Conservation (phyloP, 2,797 vertebrate species). For the Psittacula derbiana region DNA sequence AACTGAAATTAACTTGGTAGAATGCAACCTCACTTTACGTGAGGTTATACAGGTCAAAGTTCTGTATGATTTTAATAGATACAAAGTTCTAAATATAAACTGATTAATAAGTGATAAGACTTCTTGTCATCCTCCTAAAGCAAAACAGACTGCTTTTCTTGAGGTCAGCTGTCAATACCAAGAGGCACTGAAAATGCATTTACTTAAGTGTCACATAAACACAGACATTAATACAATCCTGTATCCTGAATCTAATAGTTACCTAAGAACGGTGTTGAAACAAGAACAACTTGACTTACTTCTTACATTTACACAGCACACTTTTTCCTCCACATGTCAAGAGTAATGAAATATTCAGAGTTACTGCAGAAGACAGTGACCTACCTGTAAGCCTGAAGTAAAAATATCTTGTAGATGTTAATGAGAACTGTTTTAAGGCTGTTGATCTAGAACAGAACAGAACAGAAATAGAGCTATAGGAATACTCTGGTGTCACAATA, state of each 20-base stretch:
- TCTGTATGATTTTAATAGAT: background rate
- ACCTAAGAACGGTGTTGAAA: background rate
- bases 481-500: background rate
- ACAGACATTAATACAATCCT: background rate
- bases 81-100: conserved; percentile 31
- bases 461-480: background rate
- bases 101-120: background rate
- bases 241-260: background rate
- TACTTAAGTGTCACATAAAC: background rate
- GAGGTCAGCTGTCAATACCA: background rate
- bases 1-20: background rate
- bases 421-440: conserved; percentile 82
- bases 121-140: background rate
- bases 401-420: conserved; percentile 89
- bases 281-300: background rate
- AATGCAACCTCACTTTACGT: background rate
- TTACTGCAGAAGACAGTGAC: background rate
- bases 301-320: background rate
- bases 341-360: background rate
- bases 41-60: conserved; percentile 14
- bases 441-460: conserved; percentile 80
- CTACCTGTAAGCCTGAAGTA: conserved; percentile 94
- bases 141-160: background rate
- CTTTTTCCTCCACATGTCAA: background rate
- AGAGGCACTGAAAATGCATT: background rate